Evolutionary conservation across 2,113 vertebrate species (phyloP).

Genomic region (Plotosus lineatus): DNA sequence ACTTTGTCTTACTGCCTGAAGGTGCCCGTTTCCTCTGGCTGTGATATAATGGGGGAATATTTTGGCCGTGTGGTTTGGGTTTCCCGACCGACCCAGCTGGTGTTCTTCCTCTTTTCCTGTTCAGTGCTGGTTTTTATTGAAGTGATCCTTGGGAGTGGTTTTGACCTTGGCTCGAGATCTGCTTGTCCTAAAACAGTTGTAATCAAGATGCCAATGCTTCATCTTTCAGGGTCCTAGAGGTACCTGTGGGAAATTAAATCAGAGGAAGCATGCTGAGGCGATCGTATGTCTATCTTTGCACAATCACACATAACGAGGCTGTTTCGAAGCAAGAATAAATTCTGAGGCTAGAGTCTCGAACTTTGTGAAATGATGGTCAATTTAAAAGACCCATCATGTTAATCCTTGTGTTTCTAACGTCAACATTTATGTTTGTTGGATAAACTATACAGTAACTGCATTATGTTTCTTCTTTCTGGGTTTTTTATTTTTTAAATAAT

Average conservation of each 20-base stretch:
- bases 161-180: constrained; percentile 53
- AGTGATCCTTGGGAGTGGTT: constrained; percentile 49
- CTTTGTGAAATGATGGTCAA: too few relatives aligned
- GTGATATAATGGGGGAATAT: constrained; percentile 20
- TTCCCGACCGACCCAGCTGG: constrained; percentile 40
- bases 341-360: too few relatives aligned
- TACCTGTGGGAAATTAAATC: constrained; percentile 51
- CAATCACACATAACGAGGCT: constrained; percentile 18
- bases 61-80: constrained; percentile 46
- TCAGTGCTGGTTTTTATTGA: constrained; percentile 27
- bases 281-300: constrained; percentile 2
- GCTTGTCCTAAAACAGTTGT: constrained; percentile 48
- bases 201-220: constrained; percentile 46
- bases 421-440: constrained; percentile 24
- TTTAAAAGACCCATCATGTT: too few relatives aligned
- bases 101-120: constrained; percentile 35
- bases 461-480: neutral
- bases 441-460: neutral
- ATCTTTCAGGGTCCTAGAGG: constrained; percentile 20
- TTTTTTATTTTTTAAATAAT: constrained; percentile 39
- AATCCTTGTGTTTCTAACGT: constrained; percentile 55
- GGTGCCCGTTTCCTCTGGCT: constrained; percentile 26
- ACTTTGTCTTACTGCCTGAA: neutral
- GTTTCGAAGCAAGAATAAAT: too few relatives aligned
- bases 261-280: constrained; percentile 18